These are phyloP conservation scores for Lophius piscatorius DNA, from an alignment of 2,113 vertebrate genomes.

Conservation along the genomic window DNA sequence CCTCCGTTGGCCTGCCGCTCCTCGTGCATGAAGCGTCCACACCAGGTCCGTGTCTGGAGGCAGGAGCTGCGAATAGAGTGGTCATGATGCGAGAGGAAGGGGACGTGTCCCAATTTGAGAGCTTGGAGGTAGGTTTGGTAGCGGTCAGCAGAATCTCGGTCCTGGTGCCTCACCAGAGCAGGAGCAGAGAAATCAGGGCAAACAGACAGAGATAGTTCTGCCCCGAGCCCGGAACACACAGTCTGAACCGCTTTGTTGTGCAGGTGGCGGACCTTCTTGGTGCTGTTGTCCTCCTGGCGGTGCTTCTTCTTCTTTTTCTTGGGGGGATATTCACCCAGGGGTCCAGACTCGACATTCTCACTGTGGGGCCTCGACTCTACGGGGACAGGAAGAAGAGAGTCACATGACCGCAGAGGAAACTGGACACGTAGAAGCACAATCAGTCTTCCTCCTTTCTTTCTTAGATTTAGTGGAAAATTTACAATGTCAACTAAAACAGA, in stretches of 20 bases:
- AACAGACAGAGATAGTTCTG: conserved; percentile 58
- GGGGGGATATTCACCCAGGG: conserved; percentile 87
- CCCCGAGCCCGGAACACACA: conserved; percentile 83
- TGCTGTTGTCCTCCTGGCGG: conserved; percentile 85
- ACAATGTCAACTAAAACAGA: too few species aligned
- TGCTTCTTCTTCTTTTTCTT: conserved; percentile 99
- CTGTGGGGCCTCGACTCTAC: conserved; percentile 86
- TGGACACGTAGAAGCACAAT: too few species aligned
- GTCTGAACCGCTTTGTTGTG: conserved; percentile 96
- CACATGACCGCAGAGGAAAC: too few species aligned
- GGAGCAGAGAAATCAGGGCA: conserved; percentile 72
- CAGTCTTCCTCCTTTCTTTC: too few species aligned
- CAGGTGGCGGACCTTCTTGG: conserved; percentile 84
- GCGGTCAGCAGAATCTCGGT: conserved; percentile 39
- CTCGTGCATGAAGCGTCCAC: conserved; percentile 91
- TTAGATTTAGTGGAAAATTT: too few species aligned
- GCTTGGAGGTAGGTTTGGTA: conserved; percentile 81
- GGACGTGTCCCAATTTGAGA: conserved; percentile 83
- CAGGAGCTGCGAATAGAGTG: conserved; percentile 92
- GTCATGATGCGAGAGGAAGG: conserved; percentile 93
- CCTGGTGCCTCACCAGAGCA: conserved; percentile 84
- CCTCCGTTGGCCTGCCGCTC: conserved; percentile 96
- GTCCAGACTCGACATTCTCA: conserved; percentile 89
- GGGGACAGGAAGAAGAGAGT: conserved; percentile 5
- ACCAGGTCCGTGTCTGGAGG: conserved; percentile 89